These are phyloP conservation scores for Sarcophaga bullata DNA, from an alignment of 1,140 invertebrate genomes.

Conservation along the genomic window DNA sequence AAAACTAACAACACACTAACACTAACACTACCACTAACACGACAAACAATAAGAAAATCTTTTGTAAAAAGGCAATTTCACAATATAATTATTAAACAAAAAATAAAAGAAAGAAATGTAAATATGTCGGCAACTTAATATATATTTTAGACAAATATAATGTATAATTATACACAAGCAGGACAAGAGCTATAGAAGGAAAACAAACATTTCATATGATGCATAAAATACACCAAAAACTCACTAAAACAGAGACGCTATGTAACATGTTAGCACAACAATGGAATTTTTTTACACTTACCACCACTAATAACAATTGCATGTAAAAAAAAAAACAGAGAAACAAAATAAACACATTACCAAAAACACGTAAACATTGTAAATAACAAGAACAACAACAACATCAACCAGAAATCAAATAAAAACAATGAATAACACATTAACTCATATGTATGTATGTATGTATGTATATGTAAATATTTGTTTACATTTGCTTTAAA, in stretches of 20 bases:
- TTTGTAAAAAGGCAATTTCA: slow-evolving; percentile 15
- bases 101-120: neutral
- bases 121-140: neutral
- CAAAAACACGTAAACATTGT: neutral
- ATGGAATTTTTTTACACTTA: too few relatives aligned
- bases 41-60: neutral
- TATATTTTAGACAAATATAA: neutral
- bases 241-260: too few relatives aligned
- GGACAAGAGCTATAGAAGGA: too few relatives aligned
- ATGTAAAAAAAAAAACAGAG: neutral
- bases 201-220: too few relatives aligned
- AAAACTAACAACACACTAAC: slow-evolving; percentile 9
- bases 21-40: neutral
- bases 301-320: neutral
- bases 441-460: too few relatives aligned
- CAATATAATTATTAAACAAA: neutral
- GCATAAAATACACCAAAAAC: too few relatives aligned
- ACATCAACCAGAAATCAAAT: neutral
- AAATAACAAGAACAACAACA: neutral
- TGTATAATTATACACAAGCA: neutral
- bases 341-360: neutral
- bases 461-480: too few relatives aligned
- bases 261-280: too few relatives aligned
- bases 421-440: neutral
- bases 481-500: neutral